phyloP scores from a whole-genome alignment of 30 jellyfish, hydroid and myxozoan genomes.

The Chrysaora quinquecirrha region DNA sequence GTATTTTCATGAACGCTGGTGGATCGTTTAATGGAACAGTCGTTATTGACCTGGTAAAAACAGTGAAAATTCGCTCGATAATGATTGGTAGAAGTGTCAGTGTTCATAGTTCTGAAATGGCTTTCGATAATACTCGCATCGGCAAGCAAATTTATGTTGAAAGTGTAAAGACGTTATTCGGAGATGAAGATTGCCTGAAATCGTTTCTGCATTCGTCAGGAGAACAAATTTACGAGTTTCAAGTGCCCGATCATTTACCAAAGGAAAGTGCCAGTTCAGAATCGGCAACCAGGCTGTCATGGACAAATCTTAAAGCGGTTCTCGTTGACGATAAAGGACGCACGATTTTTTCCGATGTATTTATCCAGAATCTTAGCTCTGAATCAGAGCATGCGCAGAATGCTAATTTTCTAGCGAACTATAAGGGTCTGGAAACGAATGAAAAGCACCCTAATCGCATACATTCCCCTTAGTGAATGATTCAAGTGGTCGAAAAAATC shows the following conservation, averaged over 20 bases:
- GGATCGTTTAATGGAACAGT: conserved; percentile 14
- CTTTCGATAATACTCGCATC: conserved; percentile 26
- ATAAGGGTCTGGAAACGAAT: not conserved
- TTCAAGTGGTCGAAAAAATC: not conserved
- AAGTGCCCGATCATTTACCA: conserved; percentile 13
- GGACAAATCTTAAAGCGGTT: conserved; percentile 53
- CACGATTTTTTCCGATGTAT: conserved; percentile 21
- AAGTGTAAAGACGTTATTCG: conserved; percentile 30
- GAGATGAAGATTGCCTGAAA: conserved; percentile 30
- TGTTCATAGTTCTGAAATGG: conserved; percentile 16
- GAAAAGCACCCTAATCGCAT: not conserved
- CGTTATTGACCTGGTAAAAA: conserved; percentile 9
- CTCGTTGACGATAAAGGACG: conserved; percentile 26
- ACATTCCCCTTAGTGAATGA: not conserved
- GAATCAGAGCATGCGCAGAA: not conserved
- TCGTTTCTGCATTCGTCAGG: conserved; percentile 12
- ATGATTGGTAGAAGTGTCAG: conserved; percentile 63
- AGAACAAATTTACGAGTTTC: conserved; percentile 29
- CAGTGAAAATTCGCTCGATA: conserved; percentile 16
- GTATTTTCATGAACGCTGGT: conserved; percentile 7
- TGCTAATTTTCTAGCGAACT: not conserved
- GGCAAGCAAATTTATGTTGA: conserved; percentile 60
- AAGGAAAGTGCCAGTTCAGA: not conserved
- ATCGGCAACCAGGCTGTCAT: conserved; percentile 37
- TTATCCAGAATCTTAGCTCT: not conserved